Base-by-base conservation (phyloP, 2,888 invertebrate species). In the Endotricha flammealis region DNA sequence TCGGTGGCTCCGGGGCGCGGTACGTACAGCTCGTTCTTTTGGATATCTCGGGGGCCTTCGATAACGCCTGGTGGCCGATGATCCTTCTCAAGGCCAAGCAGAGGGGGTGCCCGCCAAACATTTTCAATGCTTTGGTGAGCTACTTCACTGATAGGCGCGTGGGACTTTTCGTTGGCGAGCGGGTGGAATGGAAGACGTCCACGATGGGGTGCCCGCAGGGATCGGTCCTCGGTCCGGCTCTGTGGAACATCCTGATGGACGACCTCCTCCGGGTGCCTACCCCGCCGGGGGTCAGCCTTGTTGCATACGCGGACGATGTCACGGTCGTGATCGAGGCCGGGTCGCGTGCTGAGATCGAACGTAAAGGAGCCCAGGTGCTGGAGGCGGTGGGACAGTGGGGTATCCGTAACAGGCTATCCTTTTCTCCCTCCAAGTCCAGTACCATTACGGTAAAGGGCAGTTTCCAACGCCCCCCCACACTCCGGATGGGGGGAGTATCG, bases 21-120 rank as follows among this genome's bases (percentile, higher is more conserved):
- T 16, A 16, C 6, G 16, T 16, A 4, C 16, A 16, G 4, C 6
- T 16, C 4, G 4, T 16, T 4, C 16, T 16, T 6, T 16, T 16
- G 16, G 59, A 65, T 44, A 62, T 62, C 3, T 44, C 53, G 0
- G 59, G 57, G 1, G 60, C 58, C 1, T 59, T 57, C 9, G 50
- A 66, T 23, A 60, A 59, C 32, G 54, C 63, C 1, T 61, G 60
- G 58, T 63, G 66, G 64, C 60, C 61, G 3, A 59, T 59, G 55
- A 46, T 66, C 6, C 13, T 66, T 12, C 22, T 44, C 0, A 57
- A 53, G 39, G 54, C 44, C 2, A 58, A 54, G 36, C 25, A 29
- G 1, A 29, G 44, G 1, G 50, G 54, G 0, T 46, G 45, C 14
- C 52, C 57, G 13, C 42, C 42, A 0, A 52, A 8, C 17, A 17